phyloP scores from a whole-genome alignment of 2,113 vertebrate species.

The Pyrgilauda ruficollis region DNA sequence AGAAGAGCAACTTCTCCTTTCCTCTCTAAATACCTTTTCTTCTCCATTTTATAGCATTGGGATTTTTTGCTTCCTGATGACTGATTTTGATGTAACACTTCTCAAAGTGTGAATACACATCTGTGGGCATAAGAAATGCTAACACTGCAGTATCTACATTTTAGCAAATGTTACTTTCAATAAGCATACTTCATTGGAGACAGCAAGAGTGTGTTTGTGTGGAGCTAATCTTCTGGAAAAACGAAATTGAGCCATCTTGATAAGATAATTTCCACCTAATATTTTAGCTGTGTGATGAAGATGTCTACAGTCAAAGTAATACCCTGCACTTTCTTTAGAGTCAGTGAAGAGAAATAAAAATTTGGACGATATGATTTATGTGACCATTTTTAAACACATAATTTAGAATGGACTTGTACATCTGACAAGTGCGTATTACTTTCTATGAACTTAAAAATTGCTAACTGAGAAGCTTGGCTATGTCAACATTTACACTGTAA shows the following conservation, averaged over 20 bases:
- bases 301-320: not conserved
- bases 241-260: not conserved
- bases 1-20: not conserved
- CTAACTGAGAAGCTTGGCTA: not conserved
- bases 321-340: not conserved
- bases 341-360: not conserved
- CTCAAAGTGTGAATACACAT: not conserved
- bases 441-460: not conserved
- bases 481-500: not conserved
- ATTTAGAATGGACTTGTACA: not conserved
- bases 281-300: not conserved
- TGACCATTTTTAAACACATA: not conserved
- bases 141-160: not conserved
- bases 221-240: conserved; percentile 1
- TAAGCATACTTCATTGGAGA: not conserved
- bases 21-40: not conserved
- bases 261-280: not conserved
- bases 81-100: not conserved
- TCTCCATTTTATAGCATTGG: not conserved
- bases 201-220: not conserved
- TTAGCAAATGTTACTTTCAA: not conserved
- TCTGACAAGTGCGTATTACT: not conserved
- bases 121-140: not conserved
- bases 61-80: not conserved
- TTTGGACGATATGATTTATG: not conserved